A percentile compares a stretch with the other conserved stretches of the same genome.
Evolutionary conservation across 2,888 invertebrate species (phyloP).

Genomic region (Drosophila anomalipes): DNA sequence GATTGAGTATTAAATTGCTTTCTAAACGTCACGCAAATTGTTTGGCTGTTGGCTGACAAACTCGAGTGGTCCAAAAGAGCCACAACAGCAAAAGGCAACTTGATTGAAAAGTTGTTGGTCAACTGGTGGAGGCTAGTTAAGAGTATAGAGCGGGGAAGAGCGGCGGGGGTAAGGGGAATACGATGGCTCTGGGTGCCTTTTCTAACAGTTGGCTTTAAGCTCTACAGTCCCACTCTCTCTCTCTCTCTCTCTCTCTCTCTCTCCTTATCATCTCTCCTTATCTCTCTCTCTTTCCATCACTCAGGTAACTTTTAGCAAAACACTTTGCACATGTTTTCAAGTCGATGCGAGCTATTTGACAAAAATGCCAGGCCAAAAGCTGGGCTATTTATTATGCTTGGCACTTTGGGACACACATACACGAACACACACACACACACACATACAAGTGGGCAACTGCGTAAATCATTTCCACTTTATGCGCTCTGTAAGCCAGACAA

Average conservation of each 20-base stretch:
- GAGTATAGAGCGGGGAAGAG: not conserved
- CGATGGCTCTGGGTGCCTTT: constrained; percentile 10
- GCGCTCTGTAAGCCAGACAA: constrained; percentile 78
- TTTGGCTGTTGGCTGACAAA: constrained; percentile 46
- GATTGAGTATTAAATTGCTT: constrained; percentile 39
- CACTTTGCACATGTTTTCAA: constrained; percentile 66
- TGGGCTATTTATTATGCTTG: constrained; percentile 73
- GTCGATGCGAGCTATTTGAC: constrained; percentile 66
- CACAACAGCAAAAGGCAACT: constrained; percentile 51
- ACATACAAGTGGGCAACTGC: constrained; percentile 63
- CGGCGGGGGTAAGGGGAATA: not conserved
- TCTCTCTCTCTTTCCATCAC: constrained; percentile 6
- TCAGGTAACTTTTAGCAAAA: constrained; percentile 65
- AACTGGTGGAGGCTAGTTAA: constrained; percentile 24
- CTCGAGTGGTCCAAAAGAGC: constrained; percentile 17
- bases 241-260: constrained; percentile 21
- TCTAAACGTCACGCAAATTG: constrained; percentile 45
- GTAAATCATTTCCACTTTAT: constrained; percentile 81
- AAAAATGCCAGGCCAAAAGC: constrained; percentile 75
- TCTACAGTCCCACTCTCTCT: not conserved
- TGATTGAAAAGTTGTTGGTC: constrained; percentile 70
- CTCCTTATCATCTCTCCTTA: not conserved
- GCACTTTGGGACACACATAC: constrained; percentile 40
- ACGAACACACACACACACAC: constrained; percentile 18
- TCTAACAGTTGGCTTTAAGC: constrained; percentile 29